phyloP scores from a whole-genome alignment of 2,888 invertebrate genomes.

The Ashinkailepas kermadecensis region DNA sequence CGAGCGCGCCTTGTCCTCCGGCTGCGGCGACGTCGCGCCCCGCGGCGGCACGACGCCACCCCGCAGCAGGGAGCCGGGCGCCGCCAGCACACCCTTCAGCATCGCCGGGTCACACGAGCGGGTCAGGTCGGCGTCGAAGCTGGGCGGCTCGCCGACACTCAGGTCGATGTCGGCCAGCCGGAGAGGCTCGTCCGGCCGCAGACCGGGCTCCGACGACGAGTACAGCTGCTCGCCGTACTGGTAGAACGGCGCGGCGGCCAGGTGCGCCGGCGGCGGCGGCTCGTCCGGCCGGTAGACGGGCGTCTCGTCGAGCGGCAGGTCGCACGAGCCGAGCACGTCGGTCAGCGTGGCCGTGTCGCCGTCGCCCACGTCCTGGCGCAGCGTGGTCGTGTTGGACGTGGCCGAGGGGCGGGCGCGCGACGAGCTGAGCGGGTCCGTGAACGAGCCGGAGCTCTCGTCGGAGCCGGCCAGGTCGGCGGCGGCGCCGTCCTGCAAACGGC shows the following conservation, averaged over 20 bases:
- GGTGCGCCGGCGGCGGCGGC: background rate
- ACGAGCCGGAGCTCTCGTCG: conserved; percentile 3
- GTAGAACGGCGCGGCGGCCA: no score
- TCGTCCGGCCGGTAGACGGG: background rate
- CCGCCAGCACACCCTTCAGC: background rate
- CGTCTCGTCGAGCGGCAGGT: conserved; percentile 6
- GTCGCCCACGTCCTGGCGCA: background rate
- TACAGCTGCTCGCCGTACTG: no score
- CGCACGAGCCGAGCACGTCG: background rate
- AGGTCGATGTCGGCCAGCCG: background rate
- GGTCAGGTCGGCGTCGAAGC: background rate
- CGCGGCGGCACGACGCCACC: background rate
- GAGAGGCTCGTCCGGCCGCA: background rate
- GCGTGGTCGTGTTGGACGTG: background rate
- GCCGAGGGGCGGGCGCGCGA: background rate
- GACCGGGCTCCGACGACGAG: no score
- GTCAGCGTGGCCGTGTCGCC: conserved; percentile 20
- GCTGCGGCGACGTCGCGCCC: background rate
- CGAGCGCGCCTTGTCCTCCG: background rate
- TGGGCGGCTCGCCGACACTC: background rate
- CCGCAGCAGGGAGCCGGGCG: background rate
- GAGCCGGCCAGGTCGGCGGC: background rate
- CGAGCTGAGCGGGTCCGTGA: conserved; percentile 17
- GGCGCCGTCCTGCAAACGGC: background rate
- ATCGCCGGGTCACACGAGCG: background rate